Evolutionary conservation across 2,113 vertebrate species (phyloP).

Genomic region (Nerophis lumbriciformis): DNA sequence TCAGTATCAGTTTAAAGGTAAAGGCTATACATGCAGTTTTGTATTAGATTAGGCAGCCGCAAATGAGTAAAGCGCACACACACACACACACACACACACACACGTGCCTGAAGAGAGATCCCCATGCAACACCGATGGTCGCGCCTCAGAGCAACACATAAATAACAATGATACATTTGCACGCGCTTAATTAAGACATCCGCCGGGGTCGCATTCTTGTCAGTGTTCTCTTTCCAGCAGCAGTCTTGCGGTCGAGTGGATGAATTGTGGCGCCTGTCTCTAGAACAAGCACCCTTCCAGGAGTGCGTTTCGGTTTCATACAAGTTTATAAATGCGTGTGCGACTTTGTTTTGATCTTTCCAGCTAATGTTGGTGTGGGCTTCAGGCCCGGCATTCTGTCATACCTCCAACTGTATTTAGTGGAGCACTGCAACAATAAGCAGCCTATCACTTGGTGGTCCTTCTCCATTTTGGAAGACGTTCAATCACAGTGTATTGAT

Average conservation of each 20-base stretch:
- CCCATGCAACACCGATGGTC: neutral
- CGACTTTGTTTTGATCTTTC: slow-evolving; percentile 15
- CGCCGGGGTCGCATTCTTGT: neutral
- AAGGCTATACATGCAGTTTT: too few relatives aligned
- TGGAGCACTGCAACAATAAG: neutral
- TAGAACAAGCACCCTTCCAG: slow-evolving; percentile 11
- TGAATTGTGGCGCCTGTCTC: slow-evolving; percentile 12
- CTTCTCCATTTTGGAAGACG: slow-evolving; percentile 7
- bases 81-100: neutral
- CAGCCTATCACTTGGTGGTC: slow-evolving; percentile 33
- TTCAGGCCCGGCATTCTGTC: neutral
- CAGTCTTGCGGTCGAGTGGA: slow-evolving; percentile 8
- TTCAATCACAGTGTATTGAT: slow-evolving; percentile 36
- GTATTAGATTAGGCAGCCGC: too few relatives aligned
- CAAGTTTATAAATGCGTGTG: slow-evolving; percentile 8
- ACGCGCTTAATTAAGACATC: neutral
- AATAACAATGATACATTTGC: slow-evolving; percentile 13
- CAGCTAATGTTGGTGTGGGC: slow-evolving; percentile 19
- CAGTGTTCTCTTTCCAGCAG: slow-evolving; percentile 15
- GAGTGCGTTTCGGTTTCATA: neutral
- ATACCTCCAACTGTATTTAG: slow-evolving; percentile 1
- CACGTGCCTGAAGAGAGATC: neutral
- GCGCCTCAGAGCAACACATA: slow-evolving; percentile 13
- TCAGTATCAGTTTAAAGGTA: too few relatives aligned
- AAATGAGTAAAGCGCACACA: neutral